phyloP scores from a whole-genome alignment of 2,888 invertebrate genomes.

The Phyllotreta cruciferae region DNA sequence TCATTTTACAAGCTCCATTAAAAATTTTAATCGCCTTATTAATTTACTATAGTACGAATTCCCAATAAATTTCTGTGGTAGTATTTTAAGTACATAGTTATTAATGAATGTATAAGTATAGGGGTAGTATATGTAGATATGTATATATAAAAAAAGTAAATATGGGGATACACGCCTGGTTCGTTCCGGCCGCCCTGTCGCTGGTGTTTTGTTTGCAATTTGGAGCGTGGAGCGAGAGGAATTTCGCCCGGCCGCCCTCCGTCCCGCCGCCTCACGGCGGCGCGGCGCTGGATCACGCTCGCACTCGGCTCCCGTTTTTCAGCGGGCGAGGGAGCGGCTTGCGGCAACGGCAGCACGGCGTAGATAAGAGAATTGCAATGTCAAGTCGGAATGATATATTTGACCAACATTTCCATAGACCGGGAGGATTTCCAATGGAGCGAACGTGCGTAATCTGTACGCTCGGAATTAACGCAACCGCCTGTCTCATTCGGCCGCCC shows the following conservation, averaged over 20 bases:
- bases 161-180: background rate
- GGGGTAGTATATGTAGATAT: too few species aligned
- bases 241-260: constrained; percentile 33
- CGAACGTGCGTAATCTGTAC: constrained; percentile 67
- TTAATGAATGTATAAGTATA: too few species aligned
- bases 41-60: too few species aligned
- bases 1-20: too few species aligned
- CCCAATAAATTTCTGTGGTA: too few species aligned
- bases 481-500: constrained; percentile 21
- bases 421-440: constrained; percentile 61
- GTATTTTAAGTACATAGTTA: too few species aligned
- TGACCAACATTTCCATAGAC: constrained; percentile 86
- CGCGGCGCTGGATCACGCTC: constrained; percentile 58
- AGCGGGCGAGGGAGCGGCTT: constrained; percentile 64
- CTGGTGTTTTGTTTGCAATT: constrained; percentile 60
- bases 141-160: background rate
- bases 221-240: constrained; percentile 46
- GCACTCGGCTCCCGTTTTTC: constrained; percentile 60
- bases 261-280: constrained; percentile 43
- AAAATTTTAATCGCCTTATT: too few species aligned
- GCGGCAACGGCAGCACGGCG: constrained; percentile 58
- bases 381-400: constrained; percentile 90
- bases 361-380: constrained; percentile 90
- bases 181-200: constrained; percentile 22
- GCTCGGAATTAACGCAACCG: constrained; percentile 67